A percentile compares a stretch with the other conserved stretches of the same genome.
Evolutionary conservation across 2,888 invertebrate genomes (phyloP).

Genomic region (Agrochola lychnidis): DNA sequence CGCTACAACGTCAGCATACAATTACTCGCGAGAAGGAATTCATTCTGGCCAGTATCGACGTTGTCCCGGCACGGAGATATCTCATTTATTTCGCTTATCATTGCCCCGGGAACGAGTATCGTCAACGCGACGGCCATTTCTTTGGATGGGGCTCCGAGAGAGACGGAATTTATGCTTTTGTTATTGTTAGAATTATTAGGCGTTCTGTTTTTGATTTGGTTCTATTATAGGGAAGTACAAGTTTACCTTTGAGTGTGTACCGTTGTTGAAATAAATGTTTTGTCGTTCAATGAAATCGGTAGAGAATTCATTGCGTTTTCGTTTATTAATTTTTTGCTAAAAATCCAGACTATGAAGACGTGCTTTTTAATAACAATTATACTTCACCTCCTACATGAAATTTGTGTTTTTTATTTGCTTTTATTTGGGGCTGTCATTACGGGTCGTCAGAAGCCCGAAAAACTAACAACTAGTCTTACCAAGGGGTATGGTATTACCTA

Average conservation of each 20-base stretch:
- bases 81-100: constrained; percentile 86
- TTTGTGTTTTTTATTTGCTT: not conserved
- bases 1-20: constrained; percentile 54
- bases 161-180: constrained; percentile 50
- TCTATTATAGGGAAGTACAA: constrained; percentile 1
- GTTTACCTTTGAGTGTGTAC: not conserved
- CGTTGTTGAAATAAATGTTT: not conserved
- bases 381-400: not conserved
- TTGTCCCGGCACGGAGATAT: constrained; percentile 77
- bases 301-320: not conserved
- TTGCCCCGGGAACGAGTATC: constrained; percentile 79
- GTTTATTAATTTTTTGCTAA: no score
- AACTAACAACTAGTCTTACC: no score
- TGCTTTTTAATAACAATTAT: not conserved
- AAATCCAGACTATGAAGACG: not conserved
- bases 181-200: constrained; percentile 34
- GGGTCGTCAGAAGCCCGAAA: no score
- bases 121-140: constrained; percentile 80
- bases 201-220: constrained; percentile 30
- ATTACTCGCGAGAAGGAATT: constrained; percentile 70
- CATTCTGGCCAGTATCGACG: constrained; percentile 74
- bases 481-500: no score
- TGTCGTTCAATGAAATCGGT: not conserved
- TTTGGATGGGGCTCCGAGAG: constrained; percentile 68
- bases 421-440: no score